Conservation (phyloP, 1,140 invertebrate species). For the Drosophila melanica region DNA sequence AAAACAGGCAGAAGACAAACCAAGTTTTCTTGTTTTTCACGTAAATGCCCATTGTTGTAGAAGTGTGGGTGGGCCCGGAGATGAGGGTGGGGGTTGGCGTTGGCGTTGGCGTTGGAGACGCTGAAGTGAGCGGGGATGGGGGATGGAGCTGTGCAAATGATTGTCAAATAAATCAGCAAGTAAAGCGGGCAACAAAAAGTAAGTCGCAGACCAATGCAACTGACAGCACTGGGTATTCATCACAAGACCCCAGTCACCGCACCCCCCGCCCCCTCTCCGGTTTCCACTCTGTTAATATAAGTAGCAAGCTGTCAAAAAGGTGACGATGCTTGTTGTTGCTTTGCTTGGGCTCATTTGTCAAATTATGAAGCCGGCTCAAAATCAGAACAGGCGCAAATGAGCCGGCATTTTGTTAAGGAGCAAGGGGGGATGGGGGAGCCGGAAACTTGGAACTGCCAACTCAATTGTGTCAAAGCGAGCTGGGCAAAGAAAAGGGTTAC, state of each 20-base stretch:
- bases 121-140: not conserved
- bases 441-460: conserved; percentile 25
- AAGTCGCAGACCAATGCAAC: conserved; percentile 36
- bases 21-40: conserved; percentile 69
- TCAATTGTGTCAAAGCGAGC: conserved; percentile 47
- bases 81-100: not conserved
- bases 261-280: not conserved
- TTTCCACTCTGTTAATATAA: conserved; percentile 23
- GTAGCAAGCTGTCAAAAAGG: conserved; percentile 66
- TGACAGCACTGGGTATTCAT: conserved; percentile 46
- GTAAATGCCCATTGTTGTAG: conserved; percentile 67
- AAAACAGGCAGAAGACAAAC: conserved; percentile 33
- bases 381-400: conserved; percentile 77
- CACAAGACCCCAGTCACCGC: not conserved
- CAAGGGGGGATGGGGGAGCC: not conserved
- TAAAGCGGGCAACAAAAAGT: conserved; percentile 41
- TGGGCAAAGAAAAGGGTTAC: conserved; percentile 21
- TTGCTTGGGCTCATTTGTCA: conserved; percentile 63
- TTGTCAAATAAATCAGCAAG: conserved; percentile 80
- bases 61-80: conserved; percentile 8
- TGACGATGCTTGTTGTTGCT: conserved; percentile 60
- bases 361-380: conserved; percentile 65
- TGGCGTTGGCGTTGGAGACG: not conserved
- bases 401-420: conserved; percentile 66
- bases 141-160: conserved; percentile 62